Evolutionary conservation across 2,113 vertebrate species (phyloP), one percentile per base, ranked within the genome.

Genomic region (Sterrhoptilus dennistouni): DNA sequence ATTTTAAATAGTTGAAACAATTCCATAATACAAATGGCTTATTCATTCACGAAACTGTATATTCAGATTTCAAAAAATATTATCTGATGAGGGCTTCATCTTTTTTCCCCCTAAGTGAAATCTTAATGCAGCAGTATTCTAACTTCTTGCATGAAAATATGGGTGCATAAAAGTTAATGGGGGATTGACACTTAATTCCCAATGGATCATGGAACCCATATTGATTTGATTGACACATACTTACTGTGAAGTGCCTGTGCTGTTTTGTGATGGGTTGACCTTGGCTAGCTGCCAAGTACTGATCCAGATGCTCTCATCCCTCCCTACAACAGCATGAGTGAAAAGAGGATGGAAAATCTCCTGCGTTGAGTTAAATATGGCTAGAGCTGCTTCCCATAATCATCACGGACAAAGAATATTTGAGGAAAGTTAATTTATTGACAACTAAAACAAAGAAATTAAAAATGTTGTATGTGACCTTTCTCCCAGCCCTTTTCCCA

Each of bases 401-500:
- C 2, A 1, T 50, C 35, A 45, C 4, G 47, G 23, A 22, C 25
- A 71, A 87, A 68, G 53, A 1, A 49, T 11, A n/a, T 14, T 66
- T 28, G 9, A 52, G 16, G 10, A 61, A 83, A 64, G 8, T 40
- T 49, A 16, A 31, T 54, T 36, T 76, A 31, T 7, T 44, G 23
- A 27, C 15, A 42, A 49, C 9, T 52, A 52, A 70, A 52, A 12
- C 5, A 71, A 53, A 54, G 5, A 54, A 18, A 69, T 17, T 22
- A 4, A 57, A 82, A 31, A 27, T 5, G 11, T 45, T 14, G 0
- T 56, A 8, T 31, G 18, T 11, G 14, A 8, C 6, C 25, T 6
- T 74, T 44, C 8, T 28, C 5, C 6, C 5, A 9, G 5, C 3
- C 1, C 2, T 35, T 16, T 42, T 10, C 15, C 33, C 31, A 42